Conservation (phyloP, 2,797 vertebrate genomes). For the Glyptemys insculpta region DNA sequence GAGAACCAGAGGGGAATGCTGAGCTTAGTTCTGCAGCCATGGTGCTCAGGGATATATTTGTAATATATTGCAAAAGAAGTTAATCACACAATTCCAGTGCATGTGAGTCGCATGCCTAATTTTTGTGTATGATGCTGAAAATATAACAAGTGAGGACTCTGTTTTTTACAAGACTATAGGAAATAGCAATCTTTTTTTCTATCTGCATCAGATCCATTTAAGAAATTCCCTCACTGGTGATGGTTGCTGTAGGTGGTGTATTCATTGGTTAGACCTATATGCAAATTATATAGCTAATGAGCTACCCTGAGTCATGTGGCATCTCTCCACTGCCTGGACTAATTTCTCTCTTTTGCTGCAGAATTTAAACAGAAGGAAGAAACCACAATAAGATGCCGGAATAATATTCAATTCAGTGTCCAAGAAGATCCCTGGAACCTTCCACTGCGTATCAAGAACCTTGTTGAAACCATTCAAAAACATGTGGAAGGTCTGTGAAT, state of each 20-base stretch:
- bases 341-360: slow-evolving; percentile 66
- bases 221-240: not conserved
- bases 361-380: slow-evolving; percentile 97
- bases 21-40: not conserved
- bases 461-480: slow-evolving; percentile 95
- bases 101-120: accelerated
- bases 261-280: not conserved
- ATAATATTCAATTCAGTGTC: slow-evolving; percentile 94
- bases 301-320: not conserved
- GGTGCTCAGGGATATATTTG: not conserved
- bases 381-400: slow-evolving; percentile 88
- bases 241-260: not conserved
- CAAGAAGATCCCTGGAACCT: slow-evolving; percentile 99
- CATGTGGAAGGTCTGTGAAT: slow-evolving; percentile 91
- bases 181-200: not conserved
- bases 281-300: not conserved
- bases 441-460: slow-evolving; percentile 94
- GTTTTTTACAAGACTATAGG: not conserved
- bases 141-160: not conserved
- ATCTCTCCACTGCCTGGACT: not conserved
- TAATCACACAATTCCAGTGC: not conserved
- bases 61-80: not conserved
- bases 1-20: not conserved
- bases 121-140: not conserved
- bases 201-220: not conserved